Conservation (phyloP, 2,113 vertebrate species). For the Apeltes quadracus region DNA sequence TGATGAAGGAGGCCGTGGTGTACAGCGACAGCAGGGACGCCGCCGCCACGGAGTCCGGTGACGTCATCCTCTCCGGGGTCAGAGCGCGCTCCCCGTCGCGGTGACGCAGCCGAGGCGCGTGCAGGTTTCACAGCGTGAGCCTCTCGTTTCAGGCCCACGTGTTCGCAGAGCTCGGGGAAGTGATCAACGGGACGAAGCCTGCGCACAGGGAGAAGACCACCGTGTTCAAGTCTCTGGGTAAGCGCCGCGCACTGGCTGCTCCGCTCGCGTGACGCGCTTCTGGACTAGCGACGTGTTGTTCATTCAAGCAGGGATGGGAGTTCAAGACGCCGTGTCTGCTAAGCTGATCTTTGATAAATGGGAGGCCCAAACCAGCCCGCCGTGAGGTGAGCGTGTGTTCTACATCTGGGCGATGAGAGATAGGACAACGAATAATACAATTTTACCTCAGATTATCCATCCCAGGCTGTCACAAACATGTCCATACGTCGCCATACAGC, state of each 20-base stretch:
- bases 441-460: no score
- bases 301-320: constrained; percentile 85
- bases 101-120: no score
- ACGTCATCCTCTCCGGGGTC: constrained; percentile 92
- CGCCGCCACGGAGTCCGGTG: constrained; percentile 88
- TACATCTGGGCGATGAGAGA: no score
- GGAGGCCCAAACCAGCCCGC: constrained; percentile 71
- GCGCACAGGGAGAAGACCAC: constrained; percentile 90
- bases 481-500: no score
- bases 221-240: constrained; percentile 95
- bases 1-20: constrained; percentile 88
- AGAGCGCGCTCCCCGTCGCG: constrained; percentile 5
- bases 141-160: constrained; percentile 83
- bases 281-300: background rate
- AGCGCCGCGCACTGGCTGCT: constrained; percentile 42
- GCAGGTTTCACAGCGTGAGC: background rate
- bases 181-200: constrained; percentile 86
- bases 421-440: no score
- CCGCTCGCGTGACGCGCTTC: background rate
- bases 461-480: no score
- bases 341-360: constrained; percentile 91
- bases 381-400: background rate
- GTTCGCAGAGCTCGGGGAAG: constrained; percentile 94
- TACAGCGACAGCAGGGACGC: constrained; percentile 92
- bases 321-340: constrained; percentile 91